Evolutionary conservation across 2,797 vertebrate genomes (phyloP).

Genomic region (Danio aesculapii): DNA sequence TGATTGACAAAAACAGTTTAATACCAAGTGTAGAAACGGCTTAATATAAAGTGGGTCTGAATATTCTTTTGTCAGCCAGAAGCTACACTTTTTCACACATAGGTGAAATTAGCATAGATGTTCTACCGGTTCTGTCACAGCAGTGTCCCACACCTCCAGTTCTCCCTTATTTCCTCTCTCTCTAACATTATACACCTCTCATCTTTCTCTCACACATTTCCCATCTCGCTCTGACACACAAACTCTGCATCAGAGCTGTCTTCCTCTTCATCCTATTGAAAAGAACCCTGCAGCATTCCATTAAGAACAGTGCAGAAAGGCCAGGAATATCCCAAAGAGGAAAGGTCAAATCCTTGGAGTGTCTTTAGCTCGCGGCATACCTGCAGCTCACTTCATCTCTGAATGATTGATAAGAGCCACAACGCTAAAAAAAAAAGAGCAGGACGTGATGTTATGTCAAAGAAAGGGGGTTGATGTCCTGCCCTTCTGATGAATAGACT

Average conservation of each 20-base stretch:
- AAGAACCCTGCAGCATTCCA: slow-evolving; percentile 24
- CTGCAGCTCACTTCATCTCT: slow-evolving; percentile 26
- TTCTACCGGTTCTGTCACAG: slow-evolving; percentile 33
- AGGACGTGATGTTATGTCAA: slow-evolving; percentile 11
- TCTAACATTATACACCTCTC: background rate
- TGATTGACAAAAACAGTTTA: no score
- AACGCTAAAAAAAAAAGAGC: slow-evolving; percentile 5
- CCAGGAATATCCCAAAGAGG: slow-evolving; percentile 21
- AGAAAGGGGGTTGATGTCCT: background rate
- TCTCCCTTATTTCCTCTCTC: slow-evolving; percentile 6
- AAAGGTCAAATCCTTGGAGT: slow-evolving; percentile 52
- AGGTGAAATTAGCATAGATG: slow-evolving; percentile 31
- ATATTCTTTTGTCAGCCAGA: slow-evolving; percentile 16
- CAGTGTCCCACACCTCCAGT: slow-evolving; percentile 5
- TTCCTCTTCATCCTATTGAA: slow-evolving; percentile 6
- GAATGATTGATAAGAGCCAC: slow-evolving; percentile 47
- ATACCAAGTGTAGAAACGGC: no score
- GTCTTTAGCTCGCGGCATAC: slow-evolving; percentile 24
- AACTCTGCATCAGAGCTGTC: slow-evolving; percentile 9
- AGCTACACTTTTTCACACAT: slow-evolving; percentile 19
- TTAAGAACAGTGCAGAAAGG: slow-evolving; percentile 21
- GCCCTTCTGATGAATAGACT: slow-evolving; percentile 12
- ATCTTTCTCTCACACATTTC: background rate
- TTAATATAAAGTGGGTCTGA: background rate
- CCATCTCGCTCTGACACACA: background rate